Evolutionary conservation across 1,140 invertebrate species (phyloP).

Genomic region (Drosophila murphyi): DNA sequence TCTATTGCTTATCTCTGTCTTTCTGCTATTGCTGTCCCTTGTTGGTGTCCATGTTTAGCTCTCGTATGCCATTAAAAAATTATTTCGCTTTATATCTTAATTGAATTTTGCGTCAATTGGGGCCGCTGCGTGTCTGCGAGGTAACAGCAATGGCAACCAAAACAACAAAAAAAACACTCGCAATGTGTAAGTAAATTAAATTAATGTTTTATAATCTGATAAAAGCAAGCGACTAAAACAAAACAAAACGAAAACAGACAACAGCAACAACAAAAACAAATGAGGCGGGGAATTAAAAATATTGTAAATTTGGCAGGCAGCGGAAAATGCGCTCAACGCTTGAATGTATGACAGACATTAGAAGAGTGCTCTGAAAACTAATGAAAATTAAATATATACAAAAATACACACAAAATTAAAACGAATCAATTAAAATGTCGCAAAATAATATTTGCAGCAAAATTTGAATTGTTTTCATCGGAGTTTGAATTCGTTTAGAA

Average conservation of each 20-base stretch:
- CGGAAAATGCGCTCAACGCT: constrained; percentile 1
- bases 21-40: background rate
- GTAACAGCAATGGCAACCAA: constrained; percentile 8
- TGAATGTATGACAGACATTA: background rate
- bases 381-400: background rate
- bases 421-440: background rate
- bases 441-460: background rate
- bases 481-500: no score
- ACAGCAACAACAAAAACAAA: constrained; percentile 25
- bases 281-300: constrained; percentile 14
- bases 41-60: background rate
- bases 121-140: constrained; percentile 51
- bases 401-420: background rate
- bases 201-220: constrained; percentile 79
- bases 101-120: constrained; percentile 76
- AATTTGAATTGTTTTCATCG: background rate
- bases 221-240: constrained; percentile 63
- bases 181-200: constrained; percentile 71
- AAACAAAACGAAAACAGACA: constrained; percentile 23
- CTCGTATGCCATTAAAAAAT: constrained; percentile 71
- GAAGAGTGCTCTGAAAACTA: constrained; percentile 31
- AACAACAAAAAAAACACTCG: constrained; percentile 20
- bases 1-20: background rate
- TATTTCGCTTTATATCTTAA: constrained; percentile 79
- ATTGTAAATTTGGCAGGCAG: background rate